Evolutionary conservation across 2,888 invertebrate genomes (phyloP).

Genomic region (Metopia argyrocephala): DNA sequence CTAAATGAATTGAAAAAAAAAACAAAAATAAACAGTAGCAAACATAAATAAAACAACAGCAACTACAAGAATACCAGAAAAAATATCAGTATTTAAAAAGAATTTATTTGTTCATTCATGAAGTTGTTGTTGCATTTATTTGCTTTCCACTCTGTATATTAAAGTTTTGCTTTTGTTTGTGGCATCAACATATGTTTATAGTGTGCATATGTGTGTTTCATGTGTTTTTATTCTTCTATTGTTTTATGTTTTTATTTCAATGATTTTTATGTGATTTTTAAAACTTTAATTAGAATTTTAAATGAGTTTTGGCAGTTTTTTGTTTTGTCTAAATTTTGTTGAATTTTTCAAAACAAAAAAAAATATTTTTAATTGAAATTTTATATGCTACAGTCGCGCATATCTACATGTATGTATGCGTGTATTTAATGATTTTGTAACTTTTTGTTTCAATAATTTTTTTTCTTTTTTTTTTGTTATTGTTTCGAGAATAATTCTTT

Average conservation of each 20-base stretch:
- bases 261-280: slow-evolving; percentile 61
- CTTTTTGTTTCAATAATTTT: slow-evolving; percentile 30
- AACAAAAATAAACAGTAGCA: not conserved
- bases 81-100: slow-evolving; percentile 28
- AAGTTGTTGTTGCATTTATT: not conserved
- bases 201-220: slow-evolving; percentile 1
- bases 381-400: not conserved
- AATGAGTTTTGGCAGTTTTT: slow-evolving; percentile 42
- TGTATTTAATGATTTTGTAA: slow-evolving; percentile 54
- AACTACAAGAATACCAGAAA: slow-evolving; percentile 17
- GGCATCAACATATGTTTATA: slow-evolving; percentile 14
- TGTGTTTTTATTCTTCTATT: slow-evolving; percentile 30
- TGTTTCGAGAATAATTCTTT: slow-evolving; percentile 43
- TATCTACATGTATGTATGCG: not conserved
- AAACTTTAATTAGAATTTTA: slow-evolving; percentile 59
- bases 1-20: slow-evolving; percentile 15
- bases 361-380: slow-evolving; percentile 39
- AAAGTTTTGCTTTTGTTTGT: not conserved
- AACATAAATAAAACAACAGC: slow-evolving; percentile 2
- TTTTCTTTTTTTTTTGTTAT: slow-evolving; percentile 31
- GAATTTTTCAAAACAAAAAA: not conserved
- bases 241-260: slow-evolving; percentile 51
- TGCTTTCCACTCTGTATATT: not conserved
- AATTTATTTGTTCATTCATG: slow-evolving; percentile 23
- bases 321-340: not conserved